Percentiles rank a stretch among this genome's conserved stretches.
phyloP scores from a whole-genome alignment of 2,888 invertebrate species.

The Tromatobia lineatoria region DNA sequence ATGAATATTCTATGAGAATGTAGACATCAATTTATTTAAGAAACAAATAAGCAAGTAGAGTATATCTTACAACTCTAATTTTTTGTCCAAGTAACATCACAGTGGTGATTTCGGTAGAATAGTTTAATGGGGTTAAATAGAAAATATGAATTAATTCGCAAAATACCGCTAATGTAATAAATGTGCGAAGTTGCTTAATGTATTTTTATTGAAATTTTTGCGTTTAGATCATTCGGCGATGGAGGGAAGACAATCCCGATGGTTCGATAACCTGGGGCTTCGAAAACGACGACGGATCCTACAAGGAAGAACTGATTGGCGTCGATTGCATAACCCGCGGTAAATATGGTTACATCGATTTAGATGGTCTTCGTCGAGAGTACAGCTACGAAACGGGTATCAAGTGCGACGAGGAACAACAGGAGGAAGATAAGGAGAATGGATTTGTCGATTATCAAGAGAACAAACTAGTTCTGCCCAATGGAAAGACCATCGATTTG shows the following conservation, averaged over 20 bases:
- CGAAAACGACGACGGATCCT: conserved; percentile 95
- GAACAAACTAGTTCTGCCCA: conserved; percentile 91
- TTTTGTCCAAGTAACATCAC: too few relatives aligned
- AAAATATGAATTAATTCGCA: too few relatives aligned
- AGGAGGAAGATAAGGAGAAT: conserved; percentile 81
- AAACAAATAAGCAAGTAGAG: too few relatives aligned
- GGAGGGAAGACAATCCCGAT: conserved; percentile 92
- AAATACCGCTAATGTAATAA: not conserved
- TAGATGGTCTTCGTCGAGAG: conserved; percentile 93
- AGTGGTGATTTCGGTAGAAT: too few relatives aligned
- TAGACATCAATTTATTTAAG: too few relatives aligned
- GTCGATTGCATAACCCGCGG: conserved; percentile 92
- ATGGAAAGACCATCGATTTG: conserved; percentile 91
- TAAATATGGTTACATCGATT: conserved; percentile 94
- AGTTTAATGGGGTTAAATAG: too few relatives aligned
- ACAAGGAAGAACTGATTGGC: conserved; percentile 94
- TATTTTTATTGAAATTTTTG: not conserved
- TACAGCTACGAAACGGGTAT: conserved; percentile 94
- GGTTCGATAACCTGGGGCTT: conserved; percentile 94
- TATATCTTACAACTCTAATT: too few relatives aligned
- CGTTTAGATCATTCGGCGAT: conserved; percentile 83
- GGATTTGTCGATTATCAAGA: conserved; percentile 92
- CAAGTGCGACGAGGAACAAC: conserved; percentile 85
- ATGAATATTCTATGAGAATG: too few relatives aligned
- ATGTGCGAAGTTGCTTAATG: not conserved